Evolutionary conservation across 1,140 invertebrate genomes (phyloP).

Genomic region (Nephotettix cincticeps): DNA sequence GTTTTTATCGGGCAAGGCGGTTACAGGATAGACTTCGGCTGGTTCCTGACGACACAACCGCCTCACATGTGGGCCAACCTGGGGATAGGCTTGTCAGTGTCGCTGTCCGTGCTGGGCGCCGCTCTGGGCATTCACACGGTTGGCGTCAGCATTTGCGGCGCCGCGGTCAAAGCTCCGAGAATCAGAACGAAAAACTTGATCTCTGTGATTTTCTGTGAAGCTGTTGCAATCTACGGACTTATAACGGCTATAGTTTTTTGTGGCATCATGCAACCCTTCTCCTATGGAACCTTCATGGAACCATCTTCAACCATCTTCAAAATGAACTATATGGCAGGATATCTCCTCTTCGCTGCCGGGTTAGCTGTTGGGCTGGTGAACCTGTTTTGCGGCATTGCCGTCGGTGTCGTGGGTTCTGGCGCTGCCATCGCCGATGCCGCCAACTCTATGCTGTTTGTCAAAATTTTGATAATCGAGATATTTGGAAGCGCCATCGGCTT

Average conservation of each 20-base stretch:
- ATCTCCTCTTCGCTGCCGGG: constrained; percentile 94
- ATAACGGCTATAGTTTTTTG: constrained; percentile 96
- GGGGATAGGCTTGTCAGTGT: constrained; percentile 90
- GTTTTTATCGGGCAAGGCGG: constrained; percentile 85
- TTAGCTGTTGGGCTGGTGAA: constrained; percentile 91
- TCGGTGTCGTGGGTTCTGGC: constrained; percentile 93
- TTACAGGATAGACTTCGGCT: constrained; percentile 83
- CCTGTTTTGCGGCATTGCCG: constrained; percentile 91
- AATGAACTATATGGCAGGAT: constrained; percentile 75
- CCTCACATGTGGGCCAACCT: constrained; percentile 93
- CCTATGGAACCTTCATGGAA: constrained; percentile 39
- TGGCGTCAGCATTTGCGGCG: constrained; percentile 93
- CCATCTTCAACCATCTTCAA: constrained; percentile 45
- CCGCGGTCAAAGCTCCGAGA: constrained; percentile 95
- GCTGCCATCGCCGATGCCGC: constrained; percentile 95
- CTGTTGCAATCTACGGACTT: constrained; percentile 96
- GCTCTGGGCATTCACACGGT: constrained; percentile 96
- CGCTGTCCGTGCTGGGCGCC: constrained; percentile 95
- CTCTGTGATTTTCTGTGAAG: constrained; percentile 98
- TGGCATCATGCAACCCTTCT: constrained; percentile 64
- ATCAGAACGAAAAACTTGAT: constrained; percentile 99
- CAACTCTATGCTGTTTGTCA: constrained; percentile 93
- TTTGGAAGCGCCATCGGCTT: constrained; percentile 97
- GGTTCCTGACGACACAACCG: constrained; percentile 80
- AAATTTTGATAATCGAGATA: constrained; percentile 97